Base-by-base conservation (phyloP, 2,888 invertebrate species). In the Catocala sponsa region DNA sequence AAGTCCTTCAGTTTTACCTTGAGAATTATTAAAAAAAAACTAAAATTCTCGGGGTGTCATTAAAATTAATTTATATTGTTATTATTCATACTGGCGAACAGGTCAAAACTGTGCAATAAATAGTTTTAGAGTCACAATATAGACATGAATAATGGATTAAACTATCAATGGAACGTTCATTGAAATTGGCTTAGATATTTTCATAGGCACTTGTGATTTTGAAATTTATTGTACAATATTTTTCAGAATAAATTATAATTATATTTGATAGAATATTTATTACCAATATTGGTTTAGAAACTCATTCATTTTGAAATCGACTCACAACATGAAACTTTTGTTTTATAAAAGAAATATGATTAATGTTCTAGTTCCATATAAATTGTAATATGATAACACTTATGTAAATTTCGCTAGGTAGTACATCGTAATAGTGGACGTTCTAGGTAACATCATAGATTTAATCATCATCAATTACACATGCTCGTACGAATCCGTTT, bases 21-120 rank as follows among this genome's bases (percentile, higher is more conserved):
- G 65, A 68, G 15, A 65, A 47, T 65, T 64, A 72, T 59, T 51
- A 63, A 67, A 62, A 25, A 15, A 56, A 51, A 56, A 12, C 44
- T 38, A 63, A 68, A 60, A 55, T n/a, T 44, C 43, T 41, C 44
- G 42, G 7, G 43, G 38, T 58, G 42, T 59, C 63, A 72, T 72
- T 74, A 56, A 68, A 63, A 70, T 65, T 55, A 57, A 76, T 70
- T 67, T 63, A 56, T 71, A 70, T 70, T 78, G 66, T 74, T 76
- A 68, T 71, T 67, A 72, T 75, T 67, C 63, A 66, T 65, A 59
- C 25, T 65, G 48, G 56, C 1, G 46, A 46, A 46, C 41, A 6
- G 72, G 61, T 76, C 60, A 68, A 65, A 63, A 63, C 58, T 42
- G 64, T 68, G 53, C 49, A 70, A 63, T 61, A 63, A 59, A 66